Conservation (phyloP, 2,797 vertebrate species). For the Coluber constrictor region DNA sequence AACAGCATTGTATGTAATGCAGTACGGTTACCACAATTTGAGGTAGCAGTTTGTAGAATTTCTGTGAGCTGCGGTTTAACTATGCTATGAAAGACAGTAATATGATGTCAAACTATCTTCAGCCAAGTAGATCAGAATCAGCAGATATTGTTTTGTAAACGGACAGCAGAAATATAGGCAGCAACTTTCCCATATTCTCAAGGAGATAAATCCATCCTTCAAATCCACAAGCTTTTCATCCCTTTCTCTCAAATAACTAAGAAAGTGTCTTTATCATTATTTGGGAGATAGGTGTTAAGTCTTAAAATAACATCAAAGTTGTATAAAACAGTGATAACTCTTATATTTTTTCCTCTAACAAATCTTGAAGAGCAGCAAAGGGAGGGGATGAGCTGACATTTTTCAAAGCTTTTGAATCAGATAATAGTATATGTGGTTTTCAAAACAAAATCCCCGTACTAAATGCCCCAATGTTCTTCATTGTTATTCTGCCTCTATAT, state of each 20-base stretch:
- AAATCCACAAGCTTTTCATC: not conserved
- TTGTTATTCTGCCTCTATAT: slow-evolving; percentile 43
- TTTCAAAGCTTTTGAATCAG: slow-evolving; percentile 46
- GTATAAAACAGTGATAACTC: slow-evolving; percentile 24
- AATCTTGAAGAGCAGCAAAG: slow-evolving; percentile 40
- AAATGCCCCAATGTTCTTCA: slow-evolving; percentile 45
- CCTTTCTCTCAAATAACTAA: slow-evolving; percentile 35
- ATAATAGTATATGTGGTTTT: slow-evolving; percentile 34
- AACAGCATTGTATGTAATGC: not conserved
- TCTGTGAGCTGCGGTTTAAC: not conserved
- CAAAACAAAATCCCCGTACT: slow-evolving; percentile 36
- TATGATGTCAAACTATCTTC: slow-evolving; percentile 19
- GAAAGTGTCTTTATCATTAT: slow-evolving; percentile 8
- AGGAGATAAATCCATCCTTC: slow-evolving; percentile 38
- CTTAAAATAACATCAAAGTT: slow-evolving; percentile 40
- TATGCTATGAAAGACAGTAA: slow-evolving; percentile 7
- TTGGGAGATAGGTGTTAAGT: slow-evolving; percentile 6
- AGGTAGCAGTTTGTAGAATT: slow-evolving; percentile 11
- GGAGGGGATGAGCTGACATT: not conserved
- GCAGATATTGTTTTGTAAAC: slow-evolving; percentile 13
- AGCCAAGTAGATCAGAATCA: slow-evolving; percentile 34
- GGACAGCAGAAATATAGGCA: slow-evolving; percentile 16
- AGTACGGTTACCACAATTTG: not conserved
- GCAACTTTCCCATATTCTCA: slow-evolving; percentile 30
- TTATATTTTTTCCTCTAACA: slow-evolving; percentile 16